Percentiles rank a stretch among this genome's conserved stretches.
Evolutionary conservation across 2,113 vertebrate genomes (phyloP).

Genomic region (Pseudonaja textilis): DNA sequence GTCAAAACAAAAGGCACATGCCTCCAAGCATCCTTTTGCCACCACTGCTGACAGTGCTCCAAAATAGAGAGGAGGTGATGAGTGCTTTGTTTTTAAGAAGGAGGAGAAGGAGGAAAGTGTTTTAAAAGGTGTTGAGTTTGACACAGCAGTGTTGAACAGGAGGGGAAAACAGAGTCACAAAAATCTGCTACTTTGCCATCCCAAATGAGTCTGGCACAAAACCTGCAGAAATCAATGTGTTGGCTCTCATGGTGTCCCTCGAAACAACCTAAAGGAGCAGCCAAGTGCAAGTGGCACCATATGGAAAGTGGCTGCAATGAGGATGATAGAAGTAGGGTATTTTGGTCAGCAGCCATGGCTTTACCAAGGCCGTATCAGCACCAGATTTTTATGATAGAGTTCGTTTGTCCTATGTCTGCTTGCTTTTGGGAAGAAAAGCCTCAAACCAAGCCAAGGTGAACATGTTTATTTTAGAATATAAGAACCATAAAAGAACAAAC

Average conservation of each 20-base stretch:
- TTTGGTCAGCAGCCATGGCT: background rate
- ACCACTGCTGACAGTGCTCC: slow-evolving; percentile 11
- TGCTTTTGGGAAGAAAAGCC: slow-evolving; percentile 38
- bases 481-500: background rate
- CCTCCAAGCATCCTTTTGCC: slow-evolving; percentile 1
- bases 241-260: background rate
- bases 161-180: background rate
- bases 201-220: background rate
- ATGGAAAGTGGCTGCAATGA: background rate
- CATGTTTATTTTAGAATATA: background rate
- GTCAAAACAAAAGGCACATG: slow-evolving; percentile 30
- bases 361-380: background rate
- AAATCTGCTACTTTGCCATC: background rate
- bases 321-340: too few relatives aligned
- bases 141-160: background rate
- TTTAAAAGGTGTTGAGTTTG: background rate
- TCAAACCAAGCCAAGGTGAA: background rate
- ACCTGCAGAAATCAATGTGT: background rate
- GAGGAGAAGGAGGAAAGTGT: background rate
- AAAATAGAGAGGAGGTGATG: slow-evolving; percentile 9
- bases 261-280: background rate
- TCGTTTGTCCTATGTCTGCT: slow-evolving; percentile 56
- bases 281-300: background rate
- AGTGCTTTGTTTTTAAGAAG: slow-evolving; percentile 18
- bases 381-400: slow-evolving; percentile 31